A percentile compares a stretch with the other conserved stretches of the same genome.
Conservation (phyloP, 2,797 vertebrate genomes). For the Pantherophis vulpinus region DNA sequence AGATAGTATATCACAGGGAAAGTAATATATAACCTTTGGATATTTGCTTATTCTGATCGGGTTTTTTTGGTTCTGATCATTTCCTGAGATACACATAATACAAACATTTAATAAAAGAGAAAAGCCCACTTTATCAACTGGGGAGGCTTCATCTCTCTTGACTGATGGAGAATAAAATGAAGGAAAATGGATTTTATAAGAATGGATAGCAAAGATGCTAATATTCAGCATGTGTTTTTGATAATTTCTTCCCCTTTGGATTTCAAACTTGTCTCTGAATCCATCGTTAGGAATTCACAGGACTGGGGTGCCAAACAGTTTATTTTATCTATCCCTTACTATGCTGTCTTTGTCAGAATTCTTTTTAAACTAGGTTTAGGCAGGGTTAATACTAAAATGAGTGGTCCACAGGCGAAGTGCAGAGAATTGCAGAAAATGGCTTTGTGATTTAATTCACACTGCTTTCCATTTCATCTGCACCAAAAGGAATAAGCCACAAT, state of each 20-base stretch:
- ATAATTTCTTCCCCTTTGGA: not conserved
- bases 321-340: not conserved
- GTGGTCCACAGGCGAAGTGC: not conserved
- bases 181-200: not conserved
- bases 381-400: conserved; percentile 3
- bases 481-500: not conserved
- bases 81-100: not conserved
- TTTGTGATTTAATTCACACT: not conserved
- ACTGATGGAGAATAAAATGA: not conserved
- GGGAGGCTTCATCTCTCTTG: not conserved
- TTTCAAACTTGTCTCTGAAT: conserved; percentile 8
- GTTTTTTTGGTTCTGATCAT: not conserved
- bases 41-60: not conserved
- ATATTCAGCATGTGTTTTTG: not conserved
- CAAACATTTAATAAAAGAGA: not conserved
- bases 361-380: conserved; percentile 16
- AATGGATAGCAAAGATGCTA: not conserved
- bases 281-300: not conserved
- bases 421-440: not conserved
- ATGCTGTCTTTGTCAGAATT: conserved; percentile 9
- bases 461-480: conserved; percentile 6
- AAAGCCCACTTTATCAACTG: not conserved
- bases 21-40: not conserved
- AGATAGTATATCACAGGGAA: not conserved
- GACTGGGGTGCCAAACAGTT: not conserved